Evolutionary conservation across 2,888 invertebrate genomes (phyloP).

Genomic region (Eudasyphora cyanicolor): DNA sequence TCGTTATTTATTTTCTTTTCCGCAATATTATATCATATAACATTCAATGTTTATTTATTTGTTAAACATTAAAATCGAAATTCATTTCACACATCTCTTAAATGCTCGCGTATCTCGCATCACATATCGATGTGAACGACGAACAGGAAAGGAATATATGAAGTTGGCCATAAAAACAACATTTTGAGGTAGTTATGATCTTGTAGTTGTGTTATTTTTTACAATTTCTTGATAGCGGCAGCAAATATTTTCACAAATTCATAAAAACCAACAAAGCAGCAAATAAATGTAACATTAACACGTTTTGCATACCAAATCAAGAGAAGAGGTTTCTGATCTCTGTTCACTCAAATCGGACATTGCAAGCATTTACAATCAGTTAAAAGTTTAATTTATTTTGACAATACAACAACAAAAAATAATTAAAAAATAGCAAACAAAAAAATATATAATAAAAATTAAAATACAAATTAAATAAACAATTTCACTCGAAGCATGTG

Average conservation of each 20-base stretch:
- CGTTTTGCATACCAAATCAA: constrained; percentile 21
- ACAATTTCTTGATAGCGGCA: background rate
- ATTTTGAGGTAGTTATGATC: constrained; percentile 2
- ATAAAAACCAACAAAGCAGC: background rate
- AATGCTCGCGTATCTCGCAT: background rate
- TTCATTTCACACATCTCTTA: constrained; percentile 5
- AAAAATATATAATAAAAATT: too few relatives aligned
- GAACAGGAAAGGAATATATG: too few relatives aligned
- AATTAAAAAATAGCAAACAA: background rate
- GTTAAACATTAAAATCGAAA: background rate
- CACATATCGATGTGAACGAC: too few relatives aligned
- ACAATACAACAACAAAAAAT: background rate
- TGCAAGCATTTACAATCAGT: background rate
- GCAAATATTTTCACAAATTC: constrained; percentile 9
- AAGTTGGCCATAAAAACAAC: background rate
- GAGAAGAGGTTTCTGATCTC: background rate
- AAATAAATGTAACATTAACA: constrained; percentile 35
- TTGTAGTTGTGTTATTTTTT: background rate
- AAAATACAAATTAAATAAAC: background rate
- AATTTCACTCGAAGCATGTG: background rate
- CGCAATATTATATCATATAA: background rate
- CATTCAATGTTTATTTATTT: background rate
- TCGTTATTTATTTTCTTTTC: background rate
- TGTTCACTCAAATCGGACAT: constrained; percentile 4
- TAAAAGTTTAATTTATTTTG: background rate